A percentile compares a stretch with the other conserved stretches of the same genome.
Evolutionary conservation across 1,140 invertebrate species (phyloP).

Genomic region (Drosophila melanica): DNA sequence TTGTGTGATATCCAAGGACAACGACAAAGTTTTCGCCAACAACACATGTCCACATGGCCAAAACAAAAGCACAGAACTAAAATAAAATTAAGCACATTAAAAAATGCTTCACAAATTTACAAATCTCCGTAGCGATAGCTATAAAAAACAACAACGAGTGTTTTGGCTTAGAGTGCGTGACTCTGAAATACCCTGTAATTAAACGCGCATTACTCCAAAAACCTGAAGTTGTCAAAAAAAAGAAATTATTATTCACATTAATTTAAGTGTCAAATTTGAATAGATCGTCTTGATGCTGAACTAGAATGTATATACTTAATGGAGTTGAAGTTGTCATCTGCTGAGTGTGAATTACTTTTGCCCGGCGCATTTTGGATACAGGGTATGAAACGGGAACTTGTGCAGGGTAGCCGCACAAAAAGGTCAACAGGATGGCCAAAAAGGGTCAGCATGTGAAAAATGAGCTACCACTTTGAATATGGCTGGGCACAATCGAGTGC

Average conservation of each 20-base stretch:
- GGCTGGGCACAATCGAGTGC: constrained; percentile 15
- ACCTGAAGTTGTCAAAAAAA: no score
- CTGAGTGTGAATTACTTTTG: no score
- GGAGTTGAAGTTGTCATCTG: no score
- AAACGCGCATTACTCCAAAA: no score
- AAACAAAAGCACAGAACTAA: constrained; percentile 37
- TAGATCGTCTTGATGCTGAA: no score
- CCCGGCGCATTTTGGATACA: background rate
- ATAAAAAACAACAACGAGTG: constrained; percentile 9
- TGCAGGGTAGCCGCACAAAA: constrained; percentile 34
- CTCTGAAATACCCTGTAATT: no score
- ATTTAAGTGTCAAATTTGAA: no score
- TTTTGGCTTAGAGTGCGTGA: no score
- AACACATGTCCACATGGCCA: constrained; percentile 62
- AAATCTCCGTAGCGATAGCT: constrained; percentile 61
- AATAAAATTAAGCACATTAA: constrained; percentile 81
- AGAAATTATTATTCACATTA: no score
- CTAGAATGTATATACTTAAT: background rate
- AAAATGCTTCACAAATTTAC: constrained; percentile 82
- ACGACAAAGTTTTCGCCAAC: constrained; percentile 64
- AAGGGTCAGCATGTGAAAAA: constrained; percentile 70
- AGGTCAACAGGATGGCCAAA: constrained; percentile 51
- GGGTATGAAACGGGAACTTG: background rate
- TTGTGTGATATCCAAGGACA: constrained; percentile 78
- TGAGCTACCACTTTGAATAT: constrained; percentile 59